Conservation (phyloP, 2,113 vertebrate species). For the Nibea coibor region DNA sequence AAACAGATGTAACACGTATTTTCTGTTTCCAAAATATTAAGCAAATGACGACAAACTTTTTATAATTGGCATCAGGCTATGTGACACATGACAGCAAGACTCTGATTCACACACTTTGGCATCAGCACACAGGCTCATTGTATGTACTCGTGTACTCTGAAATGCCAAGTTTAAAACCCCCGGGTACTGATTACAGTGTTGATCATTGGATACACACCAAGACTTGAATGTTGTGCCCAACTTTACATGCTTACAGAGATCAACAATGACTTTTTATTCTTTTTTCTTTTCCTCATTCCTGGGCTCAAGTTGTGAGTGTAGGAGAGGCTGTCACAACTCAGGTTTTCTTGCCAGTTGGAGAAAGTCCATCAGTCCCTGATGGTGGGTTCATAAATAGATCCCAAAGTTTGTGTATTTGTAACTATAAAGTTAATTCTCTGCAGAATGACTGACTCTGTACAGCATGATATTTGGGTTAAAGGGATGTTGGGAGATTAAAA, state of each 20-base stretch:
- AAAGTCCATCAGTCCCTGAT: slow-evolving; percentile 34
- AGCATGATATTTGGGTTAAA: background rate
- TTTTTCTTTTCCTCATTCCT: slow-evolving; percentile 7
- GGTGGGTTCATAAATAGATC: slow-evolving; percentile 38
- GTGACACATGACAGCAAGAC: background rate
- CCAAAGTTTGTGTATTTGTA: background rate
- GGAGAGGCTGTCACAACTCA: slow-evolving; percentile 18
- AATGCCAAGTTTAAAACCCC: slow-evolving; percentile 42
- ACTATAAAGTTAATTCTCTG: background rate
- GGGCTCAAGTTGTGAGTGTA: slow-evolving; percentile 29
- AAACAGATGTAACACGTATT: background rate
- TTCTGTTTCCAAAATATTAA: slow-evolving; percentile 1
- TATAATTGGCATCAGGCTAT: slow-evolving; percentile 6
- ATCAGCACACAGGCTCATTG: slow-evolving; percentile 24
- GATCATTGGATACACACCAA: slow-evolving; percentile 42
- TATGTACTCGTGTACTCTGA: slow-evolving; percentile 19
- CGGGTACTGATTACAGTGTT: slow-evolving; percentile 29
- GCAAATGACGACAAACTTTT: background rate
- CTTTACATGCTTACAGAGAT: slow-evolving; percentile 30
- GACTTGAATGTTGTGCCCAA: slow-evolving; percentile 34
- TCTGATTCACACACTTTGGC: slow-evolving; percentile 30
- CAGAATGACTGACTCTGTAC: background rate
- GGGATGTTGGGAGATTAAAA: background rate
- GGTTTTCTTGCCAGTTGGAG: slow-evolving; percentile 57
- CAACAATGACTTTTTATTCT: slow-evolving; percentile 32